phyloP scores from a whole-genome alignment of 1,140 invertebrate genomes.

The Maniola jurtina region DNA sequence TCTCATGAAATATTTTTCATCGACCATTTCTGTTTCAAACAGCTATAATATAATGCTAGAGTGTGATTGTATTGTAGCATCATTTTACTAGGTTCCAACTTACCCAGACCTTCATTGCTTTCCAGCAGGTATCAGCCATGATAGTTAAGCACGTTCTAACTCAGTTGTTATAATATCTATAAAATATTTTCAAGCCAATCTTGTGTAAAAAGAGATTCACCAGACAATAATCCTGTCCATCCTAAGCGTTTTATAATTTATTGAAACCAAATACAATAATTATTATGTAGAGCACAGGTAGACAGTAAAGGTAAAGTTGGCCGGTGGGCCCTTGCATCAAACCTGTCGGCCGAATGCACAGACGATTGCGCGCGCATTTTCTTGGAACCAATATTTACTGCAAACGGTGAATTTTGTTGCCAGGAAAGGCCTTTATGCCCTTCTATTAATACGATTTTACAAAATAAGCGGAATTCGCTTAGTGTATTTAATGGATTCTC shows the following conservation, averaged over 20 bases:
- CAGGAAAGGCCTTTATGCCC: constrained; percentile 16
- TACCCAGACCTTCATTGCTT: too few species aligned
- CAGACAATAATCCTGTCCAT: too few species aligned
- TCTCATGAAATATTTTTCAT: too few species aligned
- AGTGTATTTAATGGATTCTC: constrained; percentile 14
- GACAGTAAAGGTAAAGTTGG: not conserved
- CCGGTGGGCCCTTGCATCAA: constrained; percentile 20
- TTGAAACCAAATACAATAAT: constrained; percentile 17
- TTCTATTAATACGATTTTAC: constrained; percentile 8
- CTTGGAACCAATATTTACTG: constrained; percentile 21
- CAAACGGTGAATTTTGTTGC: constrained; percentile 27
- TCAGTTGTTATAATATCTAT: too few species aligned
- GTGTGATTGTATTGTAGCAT: too few species aligned
- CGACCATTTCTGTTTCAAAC: too few species aligned
- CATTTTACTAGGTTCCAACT: too few species aligned
- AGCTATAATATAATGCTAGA: too few species aligned
- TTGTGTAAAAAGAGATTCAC: too few species aligned
- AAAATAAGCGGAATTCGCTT: constrained; percentile 13
- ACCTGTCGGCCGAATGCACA: constrained; percentile 12
- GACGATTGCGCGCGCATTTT: constrained; percentile 20
- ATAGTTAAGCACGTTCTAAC: too few species aligned
- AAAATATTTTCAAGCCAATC: too few species aligned
- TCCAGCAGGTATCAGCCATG: too few species aligned
- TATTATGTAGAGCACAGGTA: constrained; percentile 20
- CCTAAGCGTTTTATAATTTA: constrained; percentile 8